These are phyloP conservation scores for Palloptera scutellata DNA, from an alignment of 2,888 invertebrate species.

Conservation along the genomic window DNA sequence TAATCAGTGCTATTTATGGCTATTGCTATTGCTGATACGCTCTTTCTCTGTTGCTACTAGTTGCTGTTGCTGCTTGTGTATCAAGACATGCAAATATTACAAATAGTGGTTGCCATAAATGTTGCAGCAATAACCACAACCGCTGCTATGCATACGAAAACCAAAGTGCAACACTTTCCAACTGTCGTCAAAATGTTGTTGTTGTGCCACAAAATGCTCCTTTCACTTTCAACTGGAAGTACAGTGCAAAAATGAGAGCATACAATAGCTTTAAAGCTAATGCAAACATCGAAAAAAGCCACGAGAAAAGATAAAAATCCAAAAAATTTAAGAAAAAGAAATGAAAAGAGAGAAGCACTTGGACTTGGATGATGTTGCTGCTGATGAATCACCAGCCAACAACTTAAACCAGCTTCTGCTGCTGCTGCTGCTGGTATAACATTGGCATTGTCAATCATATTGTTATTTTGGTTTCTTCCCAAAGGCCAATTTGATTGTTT, in stretches of 20 bases:
- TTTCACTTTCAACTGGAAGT: constrained; percentile 51
- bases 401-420: not conserved
- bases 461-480: constrained; percentile 42
- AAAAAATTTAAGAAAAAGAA: no score
- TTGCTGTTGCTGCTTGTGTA: constrained; percentile 7
- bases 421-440: constrained; percentile 26
- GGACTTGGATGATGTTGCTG: not conserved
- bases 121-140: constrained; percentile 24
- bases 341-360: no score
- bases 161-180: constrained; percentile 45
- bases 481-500: constrained; percentile 45
- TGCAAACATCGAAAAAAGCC: no score
- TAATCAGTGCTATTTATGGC: constrained; percentile 17
- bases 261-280: no score
- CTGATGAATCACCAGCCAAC: not conserved
- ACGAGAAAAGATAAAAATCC: no score
- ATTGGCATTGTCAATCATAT: not conserved
- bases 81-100: constrained; percentile 3
- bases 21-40: constrained; percentile 1
- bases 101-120: not conserved
- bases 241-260: no score
- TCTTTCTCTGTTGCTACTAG: no score
- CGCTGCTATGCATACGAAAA: constrained; percentile 6
- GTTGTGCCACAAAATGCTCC: constrained; percentile 41
- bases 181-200: constrained; percentile 39